Conservation (phyloP, 2,797 vertebrate genomes). For the Streptopelia turtur region DNA sequence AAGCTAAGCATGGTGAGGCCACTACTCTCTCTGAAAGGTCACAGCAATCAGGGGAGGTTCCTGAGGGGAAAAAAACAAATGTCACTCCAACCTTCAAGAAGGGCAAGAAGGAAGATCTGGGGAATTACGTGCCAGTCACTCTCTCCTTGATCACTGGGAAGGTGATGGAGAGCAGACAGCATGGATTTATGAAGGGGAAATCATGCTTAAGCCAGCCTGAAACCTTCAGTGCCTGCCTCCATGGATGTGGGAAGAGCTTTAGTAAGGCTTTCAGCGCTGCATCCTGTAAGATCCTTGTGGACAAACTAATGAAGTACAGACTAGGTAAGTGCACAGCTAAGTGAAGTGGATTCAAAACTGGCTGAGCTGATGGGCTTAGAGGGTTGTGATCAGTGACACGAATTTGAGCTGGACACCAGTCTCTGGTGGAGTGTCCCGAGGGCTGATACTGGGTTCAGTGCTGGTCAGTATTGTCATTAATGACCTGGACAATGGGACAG, state of each 20-base stretch:
- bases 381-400: fast-evolving
- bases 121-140: neutral
- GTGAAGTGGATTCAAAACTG: neutral
- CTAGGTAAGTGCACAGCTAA: too few relatives aligned
- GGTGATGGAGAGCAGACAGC: neutral
- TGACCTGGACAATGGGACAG: neutral
- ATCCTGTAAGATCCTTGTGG: neutral
- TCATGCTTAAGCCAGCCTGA: neutral
- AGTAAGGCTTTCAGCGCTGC: neutral
- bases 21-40: neutral
- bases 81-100: neutral
- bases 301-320: neutral
- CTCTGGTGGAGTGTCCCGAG: neutral
- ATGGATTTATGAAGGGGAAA: neutral
- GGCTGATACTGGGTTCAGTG: neutral
- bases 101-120: neutral
- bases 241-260: neutral
- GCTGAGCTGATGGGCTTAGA: neutral
- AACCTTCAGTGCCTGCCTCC: fast-evolving
- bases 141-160: neutral
- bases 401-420: neutral
- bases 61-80: neutral
- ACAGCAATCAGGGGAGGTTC: neutral
- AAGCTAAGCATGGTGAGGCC: neutral
- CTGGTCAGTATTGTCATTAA: neutral